These are phyloP conservation scores for Strigops habroptila DNA, from an alignment of 2,113 vertebrate species.

Conservation along the genomic window DNA sequence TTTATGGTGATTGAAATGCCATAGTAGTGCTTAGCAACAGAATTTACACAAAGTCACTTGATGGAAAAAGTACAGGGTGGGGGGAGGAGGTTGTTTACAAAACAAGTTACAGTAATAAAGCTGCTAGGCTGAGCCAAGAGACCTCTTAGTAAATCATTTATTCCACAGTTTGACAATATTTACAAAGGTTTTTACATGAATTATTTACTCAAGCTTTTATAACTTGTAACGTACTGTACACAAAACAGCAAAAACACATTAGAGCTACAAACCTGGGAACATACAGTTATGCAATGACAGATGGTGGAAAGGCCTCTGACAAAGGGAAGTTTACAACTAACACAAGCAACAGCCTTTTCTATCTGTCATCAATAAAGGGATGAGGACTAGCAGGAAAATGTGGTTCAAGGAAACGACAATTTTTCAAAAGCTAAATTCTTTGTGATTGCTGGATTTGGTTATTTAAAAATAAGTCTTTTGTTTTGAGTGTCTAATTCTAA, in stretches of 20 bases:
- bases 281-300: conserved; percentile 64
- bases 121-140: conserved; percentile 74
- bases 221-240: conserved; percentile 69
- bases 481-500: conserved; percentile 36
- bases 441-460: conserved; percentile 46
- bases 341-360: conserved; percentile 45
- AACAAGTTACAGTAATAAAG: conserved; percentile 79
- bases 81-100: conserved; percentile 64
- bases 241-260: conserved; percentile 63
- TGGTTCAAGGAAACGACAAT: conserved; percentile 41
- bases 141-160: conserved; percentile 81
- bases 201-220: conserved; percentile 83
- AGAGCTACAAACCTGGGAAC: conserved; percentile 61
- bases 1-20: conserved; percentile 69
- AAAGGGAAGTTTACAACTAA: conserved; percentile 51
- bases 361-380: conserved; percentile 57
- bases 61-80: conserved; percentile 51
- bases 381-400: conserved; percentile 48
- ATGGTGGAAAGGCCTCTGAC: conserved; percentile 56
- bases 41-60: conserved; percentile 69
- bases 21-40: conserved; percentile 61
- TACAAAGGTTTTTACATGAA: conserved; percentile 81
- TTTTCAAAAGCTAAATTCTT: conserved; percentile 54
- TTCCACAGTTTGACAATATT: conserved; percentile 83
- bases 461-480: conserved; percentile 44